A percentile compares a stretch with the other conserved stretches of the same genome.
These are phyloP conservation scores for Frieseomelitta varia DNA, from an alignment of 1,140 invertebrate species.

Conservation along the genomic window DNA sequence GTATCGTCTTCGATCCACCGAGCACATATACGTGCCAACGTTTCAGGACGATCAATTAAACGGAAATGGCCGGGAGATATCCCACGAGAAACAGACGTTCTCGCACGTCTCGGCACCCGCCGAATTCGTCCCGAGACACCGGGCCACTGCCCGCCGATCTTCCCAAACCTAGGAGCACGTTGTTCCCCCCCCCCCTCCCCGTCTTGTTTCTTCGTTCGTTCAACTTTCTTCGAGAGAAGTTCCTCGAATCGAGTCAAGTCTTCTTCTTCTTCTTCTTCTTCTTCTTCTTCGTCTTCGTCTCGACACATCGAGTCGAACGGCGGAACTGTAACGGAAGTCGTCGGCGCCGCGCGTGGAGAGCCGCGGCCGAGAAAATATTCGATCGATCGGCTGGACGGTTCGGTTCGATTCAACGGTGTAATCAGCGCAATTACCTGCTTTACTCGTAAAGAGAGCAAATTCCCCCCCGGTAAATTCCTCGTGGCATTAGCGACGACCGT, in stretches of 20 bases:
- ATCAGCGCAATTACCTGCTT: constrained; percentile 24
- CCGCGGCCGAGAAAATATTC: neutral
- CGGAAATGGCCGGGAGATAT: constrained; percentile 75
- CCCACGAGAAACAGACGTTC: constrained; percentile 71
- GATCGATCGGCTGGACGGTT: neutral
- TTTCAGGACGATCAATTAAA: constrained; percentile 77
- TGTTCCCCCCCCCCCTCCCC: too few relatives aligned
- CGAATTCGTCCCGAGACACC: constrained; percentile 18
- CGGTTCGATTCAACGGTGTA: neutral
- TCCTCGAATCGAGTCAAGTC: neutral
- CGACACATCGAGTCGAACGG: too few relatives aligned
- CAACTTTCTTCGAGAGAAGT: neutral
- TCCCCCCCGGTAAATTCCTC: too few relatives aligned
- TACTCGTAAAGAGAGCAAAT: constrained; percentile 54
- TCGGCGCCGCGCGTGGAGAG: too few relatives aligned
- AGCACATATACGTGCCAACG: constrained; percentile 64
- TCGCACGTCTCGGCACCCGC: constrained; percentile 62
- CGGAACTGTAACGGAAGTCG: too few relatives aligned
- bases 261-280: too few relatives aligned
- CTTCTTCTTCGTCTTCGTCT: too few relatives aligned
- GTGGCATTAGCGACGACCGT: constrained; percentile 43
- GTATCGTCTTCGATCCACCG: constrained; percentile 68
- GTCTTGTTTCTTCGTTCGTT: too few relatives aligned
- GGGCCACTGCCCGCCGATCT: neutral
- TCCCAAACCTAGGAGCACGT: neutral